These are phyloP conservation scores for Esox niger DNA, from an alignment of 2,113 vertebrate species.

Conservation along the genomic window DNA sequence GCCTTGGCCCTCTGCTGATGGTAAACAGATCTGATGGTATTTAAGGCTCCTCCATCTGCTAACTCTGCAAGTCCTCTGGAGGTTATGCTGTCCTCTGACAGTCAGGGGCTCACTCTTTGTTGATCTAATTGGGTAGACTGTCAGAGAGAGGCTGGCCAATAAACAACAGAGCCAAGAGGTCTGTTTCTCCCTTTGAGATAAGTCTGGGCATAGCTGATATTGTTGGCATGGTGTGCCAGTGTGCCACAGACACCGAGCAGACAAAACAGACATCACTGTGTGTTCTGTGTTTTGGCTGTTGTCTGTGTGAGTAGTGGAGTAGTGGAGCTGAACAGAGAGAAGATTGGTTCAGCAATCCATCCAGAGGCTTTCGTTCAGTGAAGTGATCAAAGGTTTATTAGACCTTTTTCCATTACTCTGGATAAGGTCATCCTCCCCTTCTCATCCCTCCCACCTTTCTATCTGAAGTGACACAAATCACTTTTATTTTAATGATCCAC, in stretches of 20 bases:
- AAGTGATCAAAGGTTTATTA: neutral
- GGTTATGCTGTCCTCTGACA: neutral
- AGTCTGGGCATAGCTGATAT: neutral
- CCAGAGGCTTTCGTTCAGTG: neutral
- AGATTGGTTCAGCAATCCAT: neutral
- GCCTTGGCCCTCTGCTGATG: neutral
- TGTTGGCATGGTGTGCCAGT: neutral
- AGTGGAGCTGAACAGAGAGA: neutral
- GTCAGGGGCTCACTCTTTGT: neutral
- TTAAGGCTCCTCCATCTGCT: neutral
- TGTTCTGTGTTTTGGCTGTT: neutral
- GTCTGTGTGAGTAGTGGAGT: neutral
- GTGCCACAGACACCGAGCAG: conserved; percentile 12
- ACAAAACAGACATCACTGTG: conserved; percentile 20
- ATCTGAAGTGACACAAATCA: conserved; percentile 15
- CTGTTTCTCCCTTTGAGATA: neutral
- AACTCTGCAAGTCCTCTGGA: too few relatives aligned
- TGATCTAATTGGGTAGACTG: neutral
- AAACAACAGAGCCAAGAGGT: neutral
- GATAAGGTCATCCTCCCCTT: conserved; percentile 1
- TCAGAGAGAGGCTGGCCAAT: neutral
- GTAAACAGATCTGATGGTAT: conserved; percentile 1
- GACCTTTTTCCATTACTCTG: neutral
- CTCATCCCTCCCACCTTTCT: neutral
- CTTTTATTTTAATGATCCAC: conserved; percentile 34